Conservation (phyloP, 2,797 vertebrate genomes). For the Phataginus tetradactyla region DNA sequence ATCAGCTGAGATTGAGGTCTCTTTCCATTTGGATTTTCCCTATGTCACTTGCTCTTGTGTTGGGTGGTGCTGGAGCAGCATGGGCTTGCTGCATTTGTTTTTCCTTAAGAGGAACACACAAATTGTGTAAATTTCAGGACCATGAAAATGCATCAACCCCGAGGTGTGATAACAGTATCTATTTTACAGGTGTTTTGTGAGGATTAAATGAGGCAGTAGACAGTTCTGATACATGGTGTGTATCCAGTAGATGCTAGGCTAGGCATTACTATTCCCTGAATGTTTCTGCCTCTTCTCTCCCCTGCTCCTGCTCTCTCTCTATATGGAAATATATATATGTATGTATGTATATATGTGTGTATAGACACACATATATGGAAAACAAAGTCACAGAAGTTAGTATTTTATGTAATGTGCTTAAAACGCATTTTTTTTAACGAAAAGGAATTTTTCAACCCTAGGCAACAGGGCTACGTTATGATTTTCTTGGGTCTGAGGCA, state of each 20-base stretch:
- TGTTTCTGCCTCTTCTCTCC: neutral
- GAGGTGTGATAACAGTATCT: neutral
- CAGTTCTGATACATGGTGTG: neutral
- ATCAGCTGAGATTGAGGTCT: neutral
- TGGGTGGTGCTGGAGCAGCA: neutral
- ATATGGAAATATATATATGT: too few species aligned
- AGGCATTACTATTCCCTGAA: neutral
- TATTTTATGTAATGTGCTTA: neutral
- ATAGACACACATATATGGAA: neutral
- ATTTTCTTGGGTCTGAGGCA: neutral
- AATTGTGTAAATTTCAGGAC: neutral
- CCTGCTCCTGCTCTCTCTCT: neutral
- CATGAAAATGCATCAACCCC: neutral
- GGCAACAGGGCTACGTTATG: neutral
- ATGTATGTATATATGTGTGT: too few species aligned
- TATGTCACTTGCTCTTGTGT: neutral
- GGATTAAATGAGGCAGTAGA: neutral
- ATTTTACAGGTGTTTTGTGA: neutral
- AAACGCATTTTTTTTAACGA: neutral
- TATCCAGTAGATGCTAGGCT: neutral
- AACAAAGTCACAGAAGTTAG: neutral
- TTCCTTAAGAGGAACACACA: neutral
- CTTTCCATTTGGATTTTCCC: neutral
- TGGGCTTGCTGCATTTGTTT: neutral
- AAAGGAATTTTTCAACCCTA: constrained; percentile 1